Percentiles rank a stretch among this genome's conserved stretches.
Evolutionary conservation across 2,797 vertebrate species (phyloP).

Genomic region (Bradypodion pumilum): DNA sequence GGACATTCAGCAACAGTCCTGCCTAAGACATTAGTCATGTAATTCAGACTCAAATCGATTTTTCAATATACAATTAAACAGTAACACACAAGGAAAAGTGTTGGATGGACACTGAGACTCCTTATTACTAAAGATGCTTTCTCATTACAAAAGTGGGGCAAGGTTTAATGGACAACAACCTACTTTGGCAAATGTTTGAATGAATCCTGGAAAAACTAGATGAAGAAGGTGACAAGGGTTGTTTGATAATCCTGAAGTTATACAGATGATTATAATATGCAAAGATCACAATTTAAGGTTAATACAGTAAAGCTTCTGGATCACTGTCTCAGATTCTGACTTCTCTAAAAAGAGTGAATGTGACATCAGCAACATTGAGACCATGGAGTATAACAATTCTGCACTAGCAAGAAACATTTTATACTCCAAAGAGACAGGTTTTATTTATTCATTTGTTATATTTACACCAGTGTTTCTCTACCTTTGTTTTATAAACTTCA

Average conservation of each 20-base stretch:
- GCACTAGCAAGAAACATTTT: no score
- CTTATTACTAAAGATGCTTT: background rate
- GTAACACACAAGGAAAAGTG: background rate
- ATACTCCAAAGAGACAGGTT: no score
- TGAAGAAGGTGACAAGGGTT: no score
- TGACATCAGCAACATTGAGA: no score
- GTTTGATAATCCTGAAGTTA: background rate
- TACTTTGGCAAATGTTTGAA: background rate
- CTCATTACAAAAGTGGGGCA: background rate
- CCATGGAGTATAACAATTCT: no score
- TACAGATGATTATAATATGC: background rate
- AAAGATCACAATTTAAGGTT: background rate
- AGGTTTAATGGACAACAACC: background rate
- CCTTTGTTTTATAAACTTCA: no score
- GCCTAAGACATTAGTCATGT: background rate
- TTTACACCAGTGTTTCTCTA: no score
- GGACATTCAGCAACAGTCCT: background rate
- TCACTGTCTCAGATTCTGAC: no score
- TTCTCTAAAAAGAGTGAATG: no score
- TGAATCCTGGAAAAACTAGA: background rate
- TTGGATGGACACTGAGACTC: background rate
- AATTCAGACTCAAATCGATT: background rate
- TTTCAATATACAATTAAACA: background rate
- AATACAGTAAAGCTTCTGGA: background rate
- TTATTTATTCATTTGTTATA: no score